Evolutionary conservation across 2,113 vertebrate genomes (phyloP), one percentile per base, ranked within the genome.

Genomic region (Micromys minutus): DNA sequence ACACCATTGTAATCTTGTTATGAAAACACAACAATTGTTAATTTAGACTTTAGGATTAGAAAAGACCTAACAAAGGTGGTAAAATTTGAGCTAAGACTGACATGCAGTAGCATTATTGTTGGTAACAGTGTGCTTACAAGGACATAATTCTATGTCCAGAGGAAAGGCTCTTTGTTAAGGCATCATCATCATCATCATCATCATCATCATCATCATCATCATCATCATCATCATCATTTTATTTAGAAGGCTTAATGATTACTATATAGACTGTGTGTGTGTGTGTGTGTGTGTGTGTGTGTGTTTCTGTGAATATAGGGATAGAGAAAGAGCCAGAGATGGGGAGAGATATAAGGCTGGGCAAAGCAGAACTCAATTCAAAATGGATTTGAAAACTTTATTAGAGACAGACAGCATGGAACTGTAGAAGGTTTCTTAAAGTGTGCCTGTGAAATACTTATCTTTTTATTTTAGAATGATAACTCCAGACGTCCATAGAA

Each of bases 401-500:
- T 85, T 95, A 83, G 74, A 97, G 55, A 89, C 45, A 93, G 89
- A 39, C 93, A 92, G 59, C 74, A 52, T 77, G 65, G 63, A 96
- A 45, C 36, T 4, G 1, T 1, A 4, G 21, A 95, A 77, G 19
- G 36, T 26, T 95, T 91, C 85, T 50, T 89, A 75, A 96, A 93
- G 42, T 34, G 69, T 83, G n/a, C 9, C 55, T 91, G 74, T 47
- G 34, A 89, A 77, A 94, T 88, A 93, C 96, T 95, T 95, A 88
- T 71, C 61, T 89, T 95, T 92, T 97, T 91, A 80, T 63, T 92
- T 97, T 93, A 91, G 93, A 92, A 88, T 92, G 86, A 89, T 83
- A 93, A 79, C 72, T 52, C 4, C 50, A 95, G 92, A 93, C 52
- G 74, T 79, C 61, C 89, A 92, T 31, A 17, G 69, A 67, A 61